Evolutionary conservation across 2,888 invertebrate species (phyloP).

Genomic region (Heliconius ethilla): DNA sequence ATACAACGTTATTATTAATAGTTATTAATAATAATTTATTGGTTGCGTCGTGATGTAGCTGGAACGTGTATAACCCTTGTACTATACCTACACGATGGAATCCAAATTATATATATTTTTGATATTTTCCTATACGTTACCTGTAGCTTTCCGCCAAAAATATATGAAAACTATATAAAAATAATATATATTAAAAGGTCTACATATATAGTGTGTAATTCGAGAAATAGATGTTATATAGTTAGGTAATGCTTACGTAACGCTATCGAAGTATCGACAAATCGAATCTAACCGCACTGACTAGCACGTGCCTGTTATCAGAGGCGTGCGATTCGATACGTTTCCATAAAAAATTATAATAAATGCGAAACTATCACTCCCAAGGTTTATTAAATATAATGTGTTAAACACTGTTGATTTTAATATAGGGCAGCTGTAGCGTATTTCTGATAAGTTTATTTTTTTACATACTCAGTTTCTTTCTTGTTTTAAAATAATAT

Average conservation of each 20-base stretch:
- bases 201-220: constrained; percentile 43
- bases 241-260: constrained; percentile 44
- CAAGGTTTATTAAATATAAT: constrained; percentile 38
- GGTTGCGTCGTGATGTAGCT: neutral
- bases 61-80: neutral
- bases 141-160: neutral
- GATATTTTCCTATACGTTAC: neutral
- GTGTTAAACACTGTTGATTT: neutral
- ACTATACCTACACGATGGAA: neutral
- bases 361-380: constrained; percentile 46
- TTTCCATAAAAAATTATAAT: constrained; percentile 62
- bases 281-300: constrained; percentile 36
- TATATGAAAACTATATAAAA: neutral
- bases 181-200: neutral
- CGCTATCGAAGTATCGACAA: constrained; percentile 37
- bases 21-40: constrained; percentile 3
- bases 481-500: no score
- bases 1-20: neutral
- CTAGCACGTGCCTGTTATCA: constrained; percentile 70
- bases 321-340: constrained; percentile 66
- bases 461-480: no score
- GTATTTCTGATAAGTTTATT: neutral
- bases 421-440: neutral
- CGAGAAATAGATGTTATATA: constrained; percentile 43
- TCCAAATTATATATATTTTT: neutral